Conservation (phyloP, 2,797 vertebrate species). For the Taenioides sp. region DNA sequence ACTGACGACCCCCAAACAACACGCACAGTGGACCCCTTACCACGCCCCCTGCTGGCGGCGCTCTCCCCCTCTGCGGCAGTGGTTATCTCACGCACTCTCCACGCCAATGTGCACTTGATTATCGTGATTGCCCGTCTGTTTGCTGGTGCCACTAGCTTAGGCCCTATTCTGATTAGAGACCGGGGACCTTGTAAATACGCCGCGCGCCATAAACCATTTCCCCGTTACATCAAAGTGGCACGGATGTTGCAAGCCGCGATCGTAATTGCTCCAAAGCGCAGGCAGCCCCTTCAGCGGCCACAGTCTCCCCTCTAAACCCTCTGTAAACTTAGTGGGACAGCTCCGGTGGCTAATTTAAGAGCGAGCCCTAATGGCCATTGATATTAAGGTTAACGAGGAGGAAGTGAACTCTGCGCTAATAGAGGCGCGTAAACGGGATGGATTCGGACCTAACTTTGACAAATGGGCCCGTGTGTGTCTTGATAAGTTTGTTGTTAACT, state of each 20-base stretch:
- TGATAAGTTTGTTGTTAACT: not conserved
- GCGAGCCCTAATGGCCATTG: constrained; percentile 13
- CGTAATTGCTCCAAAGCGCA: constrained; percentile 48
- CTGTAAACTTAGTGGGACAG: constrained; percentile 1
- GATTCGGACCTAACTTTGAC: not conserved
- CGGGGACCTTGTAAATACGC: constrained; percentile 68
- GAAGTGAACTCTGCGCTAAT: constrained; percentile 21
- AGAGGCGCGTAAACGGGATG: constrained; percentile 9
- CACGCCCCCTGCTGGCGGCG: constrained; percentile 22
- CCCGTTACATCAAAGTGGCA: constrained; percentile 76
- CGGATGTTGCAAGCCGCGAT: constrained; percentile 67
- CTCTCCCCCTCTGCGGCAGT: constrained; percentile 1
- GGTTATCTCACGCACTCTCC: constrained; percentile 31
- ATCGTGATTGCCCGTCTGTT: constrained; percentile 58
- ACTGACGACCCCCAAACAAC: not conserved
- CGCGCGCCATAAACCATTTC: constrained; percentile 68
- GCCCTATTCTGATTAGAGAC: constrained; percentile 72
- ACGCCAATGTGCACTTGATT: constrained; percentile 71
- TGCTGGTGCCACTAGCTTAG: constrained; percentile 33
- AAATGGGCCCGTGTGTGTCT: not conserved
- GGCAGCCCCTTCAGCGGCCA: constrained; percentile 33
- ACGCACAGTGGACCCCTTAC: constrained; percentile 3
- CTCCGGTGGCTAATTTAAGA: constrained; percentile 26
- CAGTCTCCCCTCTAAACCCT: constrained; percentile 25
- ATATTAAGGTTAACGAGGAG: constrained; percentile 38